phyloP scores from a whole-genome alignment of 2,888 invertebrate species.

The Athalia rosae region DNA sequence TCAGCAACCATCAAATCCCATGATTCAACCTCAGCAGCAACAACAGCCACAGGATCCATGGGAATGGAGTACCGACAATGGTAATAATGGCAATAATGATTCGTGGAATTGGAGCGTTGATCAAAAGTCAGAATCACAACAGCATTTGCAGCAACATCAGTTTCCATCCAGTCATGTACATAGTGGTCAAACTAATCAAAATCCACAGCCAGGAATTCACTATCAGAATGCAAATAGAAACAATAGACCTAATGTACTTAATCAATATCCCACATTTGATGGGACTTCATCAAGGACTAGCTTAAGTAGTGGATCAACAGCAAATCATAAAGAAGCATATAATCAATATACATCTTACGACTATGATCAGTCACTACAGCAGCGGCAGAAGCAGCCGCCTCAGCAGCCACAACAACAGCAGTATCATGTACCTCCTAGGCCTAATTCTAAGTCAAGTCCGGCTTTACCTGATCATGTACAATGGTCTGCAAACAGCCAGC shows the following conservation, averaged over 20 bases:
- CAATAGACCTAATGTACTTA: constrained; percentile 56
- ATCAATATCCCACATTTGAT: constrained; percentile 55
- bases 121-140: constrained; percentile 62
- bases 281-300: constrained; percentile 52
- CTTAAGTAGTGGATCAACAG: constrained; percentile 57
- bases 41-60: constrained; percentile 61
- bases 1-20: constrained; percentile 10
- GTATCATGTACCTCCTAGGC: constrained; percentile 54
- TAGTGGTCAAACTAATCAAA: constrained; percentile 59
- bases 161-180: constrained; percentile 58
- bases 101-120: constrained; percentile 71
- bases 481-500: constrained; percentile 56
- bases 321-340: constrained; percentile 61
- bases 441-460: constrained; percentile 53
- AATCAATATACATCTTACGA: constrained; percentile 61
- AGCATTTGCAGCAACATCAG: constrained; percentile 50
- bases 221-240: constrained; percentile 69
- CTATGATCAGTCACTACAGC: constrained; percentile 56
- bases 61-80: constrained; percentile 64
- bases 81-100: constrained; percentile 65
- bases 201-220: constrained; percentile 63
- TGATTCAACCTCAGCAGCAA: constrained; percentile 31
- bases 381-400: too few species aligned
- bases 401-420: constrained; percentile 53
- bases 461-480: constrained; percentile 53